A percentile compares a stretch with the other conserved stretches of the same genome.
Evolutionary conservation across 1,140 invertebrate genomes (phyloP).

Genomic region (Drosophila sulfurigaster): DNA sequence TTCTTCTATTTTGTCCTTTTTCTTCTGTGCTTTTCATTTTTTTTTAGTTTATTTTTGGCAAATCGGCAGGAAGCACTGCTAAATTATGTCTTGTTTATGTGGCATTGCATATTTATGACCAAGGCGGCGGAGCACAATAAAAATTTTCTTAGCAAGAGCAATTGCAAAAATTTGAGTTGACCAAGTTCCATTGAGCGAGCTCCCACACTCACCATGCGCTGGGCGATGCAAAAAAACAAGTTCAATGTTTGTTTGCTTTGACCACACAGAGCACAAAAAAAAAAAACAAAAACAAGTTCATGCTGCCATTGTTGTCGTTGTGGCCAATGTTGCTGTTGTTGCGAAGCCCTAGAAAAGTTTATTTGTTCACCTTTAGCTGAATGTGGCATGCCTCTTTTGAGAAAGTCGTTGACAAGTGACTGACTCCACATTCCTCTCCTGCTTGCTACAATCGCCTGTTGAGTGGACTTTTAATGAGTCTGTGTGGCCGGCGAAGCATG

Average conservation of each 20-base stretch:
- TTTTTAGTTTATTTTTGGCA: constrained; percentile 66
- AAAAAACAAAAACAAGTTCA: constrained; percentile 78
- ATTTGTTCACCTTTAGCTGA: constrained; percentile 68
- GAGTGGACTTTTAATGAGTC: constrained; percentile 55
- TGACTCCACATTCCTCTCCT: constrained; percentile 10
- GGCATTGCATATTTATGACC: constrained; percentile 80
- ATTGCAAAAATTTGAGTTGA: constrained; percentile 76
- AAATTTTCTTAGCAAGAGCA: constrained; percentile 69
- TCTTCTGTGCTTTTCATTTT: neutral
- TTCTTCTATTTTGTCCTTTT: constrained; percentile 29
- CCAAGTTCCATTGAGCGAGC: constrained; percentile 55
- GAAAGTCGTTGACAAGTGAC: constrained; percentile 65
- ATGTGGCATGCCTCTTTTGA: constrained; percentile 52
- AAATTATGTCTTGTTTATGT: constrained; percentile 84
- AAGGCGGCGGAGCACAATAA: constrained; percentile 66
- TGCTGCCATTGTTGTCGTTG: constrained; percentile 42
- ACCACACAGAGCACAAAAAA: constrained; percentile 41
- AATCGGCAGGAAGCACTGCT: constrained; percentile 78
- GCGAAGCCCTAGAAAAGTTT: constrained; percentile 76
- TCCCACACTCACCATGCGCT: neutral
- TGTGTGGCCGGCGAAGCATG: constrained; percentile 63
- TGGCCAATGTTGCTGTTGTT: constrained; percentile 38
- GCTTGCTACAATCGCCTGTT: neutral
- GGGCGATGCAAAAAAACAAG: constrained; percentile 68
- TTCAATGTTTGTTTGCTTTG: constrained; percentile 79